Evolutionary conservation across 2,888 invertebrate genomes (phyloP).

Genomic region (Acleris sparsana): DNA sequence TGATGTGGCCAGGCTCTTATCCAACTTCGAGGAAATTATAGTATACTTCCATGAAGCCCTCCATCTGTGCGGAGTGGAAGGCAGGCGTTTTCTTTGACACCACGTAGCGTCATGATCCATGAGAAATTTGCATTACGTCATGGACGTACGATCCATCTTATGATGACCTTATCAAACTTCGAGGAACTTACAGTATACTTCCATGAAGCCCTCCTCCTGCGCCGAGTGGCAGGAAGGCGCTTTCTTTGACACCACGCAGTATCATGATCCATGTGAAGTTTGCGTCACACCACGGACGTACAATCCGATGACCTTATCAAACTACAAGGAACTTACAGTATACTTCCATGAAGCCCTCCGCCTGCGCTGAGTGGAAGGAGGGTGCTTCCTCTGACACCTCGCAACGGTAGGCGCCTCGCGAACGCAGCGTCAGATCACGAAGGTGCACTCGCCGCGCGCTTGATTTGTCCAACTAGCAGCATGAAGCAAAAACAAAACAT

Average conservation of each 20-base stretch:
- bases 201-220: constrained; percentile 88
- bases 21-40: constrained; percentile 86
- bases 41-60: constrained; percentile 88
- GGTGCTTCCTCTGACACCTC: constrained; percentile 91
- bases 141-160: no score
- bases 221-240: constrained; percentile 91
- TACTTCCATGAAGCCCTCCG: constrained; percentile 88
- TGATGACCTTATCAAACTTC: background rate
- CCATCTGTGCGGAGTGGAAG: constrained; percentile 52
- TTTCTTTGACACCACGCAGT: constrained; percentile 89
- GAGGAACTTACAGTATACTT: constrained; percentile 87
- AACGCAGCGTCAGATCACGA: constrained; percentile 86
- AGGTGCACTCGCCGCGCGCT: constrained; percentile 86
- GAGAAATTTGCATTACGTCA: no score
- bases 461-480: constrained; percentile 86
- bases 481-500: constrained; percentile 37
- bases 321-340: constrained; percentile 83
- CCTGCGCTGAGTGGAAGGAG: constrained; percentile 89
- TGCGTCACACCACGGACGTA: no score
- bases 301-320: no score
- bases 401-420: constrained; percentile 89
- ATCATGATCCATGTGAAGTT: no score
- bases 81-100: constrained; percentile 81
- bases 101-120: constrained; percentile 76
- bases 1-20: constrained; percentile 56